These are phyloP conservation scores for Parnassius apollo DNA, from an alignment of 2,888 invertebrate species.

Conservation along the genomic window DNA sequence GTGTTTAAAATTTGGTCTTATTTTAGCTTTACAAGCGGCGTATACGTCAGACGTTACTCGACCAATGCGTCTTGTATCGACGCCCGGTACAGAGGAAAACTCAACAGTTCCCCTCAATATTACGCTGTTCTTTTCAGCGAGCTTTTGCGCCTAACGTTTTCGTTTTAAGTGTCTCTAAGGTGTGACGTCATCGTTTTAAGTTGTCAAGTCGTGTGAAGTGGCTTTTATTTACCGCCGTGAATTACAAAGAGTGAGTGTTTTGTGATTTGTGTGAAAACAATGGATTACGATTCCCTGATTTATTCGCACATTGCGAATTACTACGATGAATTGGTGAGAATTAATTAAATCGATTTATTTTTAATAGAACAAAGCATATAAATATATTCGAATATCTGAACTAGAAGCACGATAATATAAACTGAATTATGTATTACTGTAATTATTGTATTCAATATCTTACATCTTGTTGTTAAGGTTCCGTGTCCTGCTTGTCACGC, in stretches of 20 bases:
- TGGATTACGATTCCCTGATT: conserved; percentile 85
- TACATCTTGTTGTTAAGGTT: no score
- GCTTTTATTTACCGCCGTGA: conserved; percentile 6
- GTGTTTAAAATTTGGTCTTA: conserved; percentile 82
- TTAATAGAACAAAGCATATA: no score
- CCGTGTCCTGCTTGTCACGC: no score
- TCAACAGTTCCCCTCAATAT: conserved; percentile 10
- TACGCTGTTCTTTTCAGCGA: conserved; percentile 18
- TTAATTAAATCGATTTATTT: conserved; percentile 12
- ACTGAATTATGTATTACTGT: no score
- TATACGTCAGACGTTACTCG: conserved; percentile 74
- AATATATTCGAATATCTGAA: no score
- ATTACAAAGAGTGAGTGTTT: conserved; percentile 29
- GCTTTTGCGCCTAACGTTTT: conserved; percentile 22
- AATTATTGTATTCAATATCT: no score
- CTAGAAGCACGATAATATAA: no score
- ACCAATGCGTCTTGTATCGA: conserved; percentile 79
- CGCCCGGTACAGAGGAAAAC: conserved; percentile 45
- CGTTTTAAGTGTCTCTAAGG: conserved; percentile 4
- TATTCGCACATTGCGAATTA: conserved; percentile 84
- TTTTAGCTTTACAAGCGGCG: conserved; percentile 80
- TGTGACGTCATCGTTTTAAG: conserved; percentile 21
- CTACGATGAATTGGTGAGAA: conserved; percentile 82
- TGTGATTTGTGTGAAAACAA: conserved; percentile 45
- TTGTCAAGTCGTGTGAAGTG: conserved; percentile 26